A percentile compares a stretch with the other conserved stretches of the same genome.
Evolutionary conservation across 2,888 invertebrate species (phyloP).

Genomic region (Tetranychus piercei): DNA sequence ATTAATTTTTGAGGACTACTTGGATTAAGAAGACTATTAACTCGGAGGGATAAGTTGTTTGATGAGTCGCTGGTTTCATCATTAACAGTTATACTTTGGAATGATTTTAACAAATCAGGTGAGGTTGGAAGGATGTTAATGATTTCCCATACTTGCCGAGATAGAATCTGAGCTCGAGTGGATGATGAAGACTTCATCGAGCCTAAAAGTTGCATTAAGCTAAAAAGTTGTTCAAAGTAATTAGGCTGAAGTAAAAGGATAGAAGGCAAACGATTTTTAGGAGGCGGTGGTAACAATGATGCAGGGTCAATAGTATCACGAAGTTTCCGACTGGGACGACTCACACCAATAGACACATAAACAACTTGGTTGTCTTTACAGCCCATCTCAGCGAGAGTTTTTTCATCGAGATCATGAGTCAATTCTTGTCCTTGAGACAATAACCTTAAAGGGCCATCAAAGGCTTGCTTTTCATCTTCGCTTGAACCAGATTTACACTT

Average conservation of each 20-base stretch:
- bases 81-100: constrained; percentile 35
- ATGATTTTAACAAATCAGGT: constrained; percentile 61
- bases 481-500: not conserved
- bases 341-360: constrained; percentile 71
- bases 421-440: constrained; percentile 56
- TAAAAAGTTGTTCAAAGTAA: constrained; percentile 76
- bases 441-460: constrained; percentile 17
- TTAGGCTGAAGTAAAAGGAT: constrained; percentile 60
- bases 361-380: constrained; percentile 85
- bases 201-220: constrained; percentile 70
- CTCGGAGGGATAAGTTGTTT: constrained; percentile 21
- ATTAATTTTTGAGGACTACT: constrained; percentile 78
- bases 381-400: constrained; percentile 70
- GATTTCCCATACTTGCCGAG: constrained; percentile 83
- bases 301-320: constrained; percentile 59
- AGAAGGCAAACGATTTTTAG: constrained; percentile 59
- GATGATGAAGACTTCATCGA: constrained; percentile 64
- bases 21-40: constrained; percentile 62
- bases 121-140: constrained; percentile 75
- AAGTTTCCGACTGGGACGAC: constrained; percentile 40
- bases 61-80: constrained; percentile 4
- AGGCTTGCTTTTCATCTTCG: constrained; percentile 4
- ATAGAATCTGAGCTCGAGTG: constrained; percentile 69
- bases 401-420: constrained; percentile 76
- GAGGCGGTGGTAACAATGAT: constrained; percentile 64